phyloP scores from a whole-genome alignment of 2,113 vertebrate species.

The Rutilus rutilus region DNA sequence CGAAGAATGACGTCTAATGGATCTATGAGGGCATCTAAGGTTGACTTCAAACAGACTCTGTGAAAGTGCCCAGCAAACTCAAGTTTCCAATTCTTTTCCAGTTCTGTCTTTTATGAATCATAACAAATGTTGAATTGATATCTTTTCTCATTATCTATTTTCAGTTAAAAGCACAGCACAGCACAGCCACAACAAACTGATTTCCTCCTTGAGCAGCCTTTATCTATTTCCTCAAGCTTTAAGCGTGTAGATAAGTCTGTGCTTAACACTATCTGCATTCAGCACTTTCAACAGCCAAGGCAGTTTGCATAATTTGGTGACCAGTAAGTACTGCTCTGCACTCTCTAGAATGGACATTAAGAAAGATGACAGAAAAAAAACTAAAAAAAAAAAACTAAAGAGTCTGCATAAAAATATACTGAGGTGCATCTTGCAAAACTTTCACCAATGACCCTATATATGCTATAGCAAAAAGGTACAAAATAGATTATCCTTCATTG shows the following conservation, averaged over 20 bases:
- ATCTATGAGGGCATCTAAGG: neutral
- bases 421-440: neutral
- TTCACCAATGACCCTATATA: neutral
- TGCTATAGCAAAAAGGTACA: neutral
- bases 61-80: neutral
- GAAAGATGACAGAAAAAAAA: neutral
- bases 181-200: constrained; percentile 9
- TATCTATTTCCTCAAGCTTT: constrained; percentile 34
- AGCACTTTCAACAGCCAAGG: constrained; percentile 26
- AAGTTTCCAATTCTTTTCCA: neutral
- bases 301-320: constrained; percentile 39
- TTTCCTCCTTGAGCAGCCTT: constrained; percentile 18
- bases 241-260: constrained; percentile 12
- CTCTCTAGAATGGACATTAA: constrained; percentile 10
- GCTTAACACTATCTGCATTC: constrained; percentile 23
- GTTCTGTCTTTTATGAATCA: neutral
- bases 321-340: constrained; percentile 10
- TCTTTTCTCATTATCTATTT: constrained; percentile 16
- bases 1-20: neutral
- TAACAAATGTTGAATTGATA: constrained; percentile 1
- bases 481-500: neutral
- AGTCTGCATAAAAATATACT: neutral
- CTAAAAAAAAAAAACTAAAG: neutral
- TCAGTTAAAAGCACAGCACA: constrained; percentile 1
- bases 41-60: neutral